Base-by-base conservation (phyloP, 2,797 vertebrate species). In the Scolopax bukidnonensis region DNA sequence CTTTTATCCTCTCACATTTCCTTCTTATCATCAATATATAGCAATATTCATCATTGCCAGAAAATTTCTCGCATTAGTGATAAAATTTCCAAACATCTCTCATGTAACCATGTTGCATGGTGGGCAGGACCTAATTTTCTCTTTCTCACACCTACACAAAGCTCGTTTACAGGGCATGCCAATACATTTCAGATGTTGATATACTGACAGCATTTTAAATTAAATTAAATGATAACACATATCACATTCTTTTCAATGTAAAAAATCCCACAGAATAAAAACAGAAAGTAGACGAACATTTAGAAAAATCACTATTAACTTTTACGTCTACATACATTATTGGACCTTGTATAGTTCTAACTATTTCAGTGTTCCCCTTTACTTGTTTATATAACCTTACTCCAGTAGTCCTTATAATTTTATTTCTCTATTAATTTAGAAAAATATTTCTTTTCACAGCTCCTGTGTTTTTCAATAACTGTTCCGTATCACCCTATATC, bases 101-200 rank as follows among this genome's bases (percentile, higher is more conserved):
- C 0, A 2, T 16, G 10, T 84, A 89, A 78, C 53, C 9, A 61
- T 87, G 84, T 63, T 96, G 64, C 73, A 56, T 48, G 43, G 75
- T 89, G 84, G 87, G 59, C 48, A 90, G 59, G 50, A 69, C 81
- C 63, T 89, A 79, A 84, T 87, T 82, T 94, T 93, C 74, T 81
- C 64, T 61, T 91, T 89, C 82, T 79, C 84, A 87, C 70, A 89
- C 78, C 87, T 92, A 80, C 76, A 84, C 78, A 92, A 69, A 76
- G 47, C 81, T 91, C 51, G 82, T 61, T 94, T 84, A 74, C 9
- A 3, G 47, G 87, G 47, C 84, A 90, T 84, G 94, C 68, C 87
- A 81, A 78, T 95, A 80, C 38, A 73, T 84, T 89, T 94, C 70
- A 93, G 74, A 82, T 83, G 40, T 57, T 7, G 4, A 79, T 84